These are phyloP conservation scores for Lepus americanus DNA, from an alignment of 2,113 vertebrate species.

Conservation along the genomic window DNA sequence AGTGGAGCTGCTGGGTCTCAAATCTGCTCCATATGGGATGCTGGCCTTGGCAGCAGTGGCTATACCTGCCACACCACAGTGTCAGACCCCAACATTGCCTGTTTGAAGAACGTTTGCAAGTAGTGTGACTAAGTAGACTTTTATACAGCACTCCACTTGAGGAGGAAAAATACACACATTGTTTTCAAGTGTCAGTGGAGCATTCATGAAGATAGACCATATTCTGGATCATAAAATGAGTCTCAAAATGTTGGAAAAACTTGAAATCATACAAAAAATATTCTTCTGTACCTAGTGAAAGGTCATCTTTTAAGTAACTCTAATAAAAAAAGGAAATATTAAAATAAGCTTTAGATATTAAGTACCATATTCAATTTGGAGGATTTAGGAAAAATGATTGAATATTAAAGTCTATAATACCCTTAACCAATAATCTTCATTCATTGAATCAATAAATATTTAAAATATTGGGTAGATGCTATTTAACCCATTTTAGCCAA, in stretches of 20 bases:
- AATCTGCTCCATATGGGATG: too few relatives aligned
- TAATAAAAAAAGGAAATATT: background rate
- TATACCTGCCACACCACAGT: too few relatives aligned
- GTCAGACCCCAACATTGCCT: background rate
- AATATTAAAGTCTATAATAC: background rate
- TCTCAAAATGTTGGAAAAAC: background rate
- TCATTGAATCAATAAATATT: slow-evolving; percentile 39
- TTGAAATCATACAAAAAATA: background rate
- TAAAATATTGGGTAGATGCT: background rate
- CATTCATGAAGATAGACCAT: background rate
- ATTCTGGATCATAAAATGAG: background rate
- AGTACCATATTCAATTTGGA: background rate
- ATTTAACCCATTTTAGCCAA: background rate
- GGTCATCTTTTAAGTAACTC: background rate
- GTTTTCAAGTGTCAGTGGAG: background rate
- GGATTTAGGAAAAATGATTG: background rate
- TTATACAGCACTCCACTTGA: background rate
- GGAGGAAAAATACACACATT: background rate
- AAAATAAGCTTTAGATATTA: background rate
- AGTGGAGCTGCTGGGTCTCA: too few relatives aligned
- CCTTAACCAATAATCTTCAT: background rate
- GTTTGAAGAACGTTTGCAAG: background rate
- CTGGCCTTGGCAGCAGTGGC: too few relatives aligned
- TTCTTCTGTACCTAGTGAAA: background rate
- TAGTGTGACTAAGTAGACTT: background rate